Conservation (phyloP, 2,113 vertebrate genomes). For the Albula goreensis region DNA sequence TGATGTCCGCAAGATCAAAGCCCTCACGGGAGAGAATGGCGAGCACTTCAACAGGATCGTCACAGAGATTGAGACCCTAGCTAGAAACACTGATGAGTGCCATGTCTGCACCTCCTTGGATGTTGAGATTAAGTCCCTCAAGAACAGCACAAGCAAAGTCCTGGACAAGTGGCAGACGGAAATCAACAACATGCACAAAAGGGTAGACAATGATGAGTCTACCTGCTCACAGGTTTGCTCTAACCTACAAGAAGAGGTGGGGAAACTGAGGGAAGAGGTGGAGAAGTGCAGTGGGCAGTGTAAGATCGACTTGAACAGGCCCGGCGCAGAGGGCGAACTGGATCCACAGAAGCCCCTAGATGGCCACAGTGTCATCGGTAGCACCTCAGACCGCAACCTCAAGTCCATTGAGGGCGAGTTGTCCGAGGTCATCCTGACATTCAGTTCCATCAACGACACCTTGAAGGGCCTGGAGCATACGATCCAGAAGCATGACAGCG, state of each 20-base stretch:
- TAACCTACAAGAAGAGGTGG: constrained; percentile 67
- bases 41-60: constrained; percentile 69
- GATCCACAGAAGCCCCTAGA: constrained; percentile 75
- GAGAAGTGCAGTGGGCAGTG: constrained; percentile 63
- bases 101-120: constrained; percentile 59
- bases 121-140: constrained; percentile 64
- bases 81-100: constrained; percentile 55
- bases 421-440: constrained; percentile 75
- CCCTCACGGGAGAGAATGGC: constrained; percentile 61
- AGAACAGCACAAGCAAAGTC: constrained; percentile 73
- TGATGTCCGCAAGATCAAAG: constrained; percentile 64
- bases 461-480: constrained; percentile 81
- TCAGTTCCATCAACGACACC: constrained; percentile 84
- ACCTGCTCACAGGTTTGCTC: constrained; percentile 70
- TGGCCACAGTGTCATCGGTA: constrained; percentile 82
- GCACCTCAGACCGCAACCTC: constrained; percentile 71
- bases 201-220: constrained; percentile 55
- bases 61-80: constrained; percentile 61
- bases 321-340: constrained; percentile 43
- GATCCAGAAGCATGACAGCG: constrained; percentile 80
- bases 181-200: constrained; percentile 47
- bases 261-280: constrained; percentile 68
- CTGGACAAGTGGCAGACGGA: constrained; percentile 68
- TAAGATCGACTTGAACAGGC: constrained; percentile 38
- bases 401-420: constrained; percentile 80